phyloP scores from a whole-genome alignment of 53 echinoderm and acorn worm genomes.

The Zoroaster sp. region DNA sequence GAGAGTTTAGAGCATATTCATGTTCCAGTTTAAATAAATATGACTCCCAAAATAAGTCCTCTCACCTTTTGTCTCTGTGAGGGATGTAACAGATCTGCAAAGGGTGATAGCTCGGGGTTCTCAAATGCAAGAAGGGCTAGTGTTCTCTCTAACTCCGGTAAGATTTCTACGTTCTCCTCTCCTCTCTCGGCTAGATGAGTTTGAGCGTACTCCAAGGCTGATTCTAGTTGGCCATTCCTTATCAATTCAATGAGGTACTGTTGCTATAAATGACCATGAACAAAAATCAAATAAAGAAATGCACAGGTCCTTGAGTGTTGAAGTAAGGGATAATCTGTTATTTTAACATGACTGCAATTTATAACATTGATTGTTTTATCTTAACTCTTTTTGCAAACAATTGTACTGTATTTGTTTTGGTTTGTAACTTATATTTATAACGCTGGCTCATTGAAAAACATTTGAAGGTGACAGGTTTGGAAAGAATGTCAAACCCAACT shows the following conservation, averaged over 20 bases:
- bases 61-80: constrained; percentile 97
- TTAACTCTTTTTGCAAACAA: too few relatives aligned
- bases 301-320: too few relatives aligned
- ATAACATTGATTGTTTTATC: too few relatives aligned
- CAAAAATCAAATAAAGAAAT: background rate
- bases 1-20: too few relatives aligned
- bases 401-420: too few relatives aligned
- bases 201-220: constrained; percentile 91
- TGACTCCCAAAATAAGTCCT: background rate
- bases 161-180: constrained; percentile 82
- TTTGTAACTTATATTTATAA: too few relatives aligned
- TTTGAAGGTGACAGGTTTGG: too few relatives aligned
- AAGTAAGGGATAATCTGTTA: too few relatives aligned
- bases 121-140: constrained; percentile 95
- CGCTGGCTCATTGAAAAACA: too few relatives aligned
- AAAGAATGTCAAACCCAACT: too few relatives aligned
- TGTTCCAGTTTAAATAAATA: too few relatives aligned
- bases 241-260: constrained; percentile 97
- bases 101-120: constrained; percentile 86
- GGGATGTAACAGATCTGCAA: constrained; percentile 85
- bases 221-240: constrained; percentile 78
- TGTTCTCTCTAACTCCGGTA: constrained; percentile 93
- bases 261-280: constrained; percentile 68
- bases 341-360: too few relatives aligned
- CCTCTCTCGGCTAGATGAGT: constrained; percentile 94